These are phyloP conservation scores for Lacanobia wlatinum DNA, from an alignment of 2,888 invertebrate species.

Conservation along the genomic window DNA sequence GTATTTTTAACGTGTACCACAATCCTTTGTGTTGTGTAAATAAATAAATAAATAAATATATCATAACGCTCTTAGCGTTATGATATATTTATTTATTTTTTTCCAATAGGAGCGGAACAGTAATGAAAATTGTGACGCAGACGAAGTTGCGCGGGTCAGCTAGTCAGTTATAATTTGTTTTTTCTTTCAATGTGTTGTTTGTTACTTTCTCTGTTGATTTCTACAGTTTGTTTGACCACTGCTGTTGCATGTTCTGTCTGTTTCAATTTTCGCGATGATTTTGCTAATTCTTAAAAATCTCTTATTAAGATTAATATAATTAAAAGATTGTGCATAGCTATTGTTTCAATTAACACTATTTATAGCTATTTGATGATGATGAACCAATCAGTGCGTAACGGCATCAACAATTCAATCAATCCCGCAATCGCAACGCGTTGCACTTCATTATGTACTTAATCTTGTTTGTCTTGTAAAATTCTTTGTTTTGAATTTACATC, in stretches of 20 bases:
- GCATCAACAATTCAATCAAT: conserved; percentile 58
- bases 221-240: conserved; percentile 27
- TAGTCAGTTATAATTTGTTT: neutral
- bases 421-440: conserved; percentile 37
- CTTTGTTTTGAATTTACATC: conserved; percentile 23
- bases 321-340: conserved; percentile 16
- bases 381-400: conserved; percentile 60
- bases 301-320: conserved; percentile 29
- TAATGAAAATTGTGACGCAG: too few relatives aligned
- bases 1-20: too few relatives aligned
- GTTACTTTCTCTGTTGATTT: conserved; percentile 40
- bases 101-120: too few relatives aligned
- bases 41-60: too few relatives aligned
- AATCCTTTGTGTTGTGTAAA: too few relatives aligned
- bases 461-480: conserved; percentile 37
- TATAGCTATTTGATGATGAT: conserved; percentile 47
- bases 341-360: conserved; percentile 53
- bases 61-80: too few relatives aligned
- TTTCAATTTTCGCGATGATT: conserved; percentile 24
- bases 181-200: conserved; percentile 9
- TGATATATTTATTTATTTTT: too few relatives aligned
- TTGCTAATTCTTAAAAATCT: conserved; percentile 12
- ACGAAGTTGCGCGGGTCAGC: too few relatives aligned
- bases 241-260: conserved; percentile 44
- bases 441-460: conserved; percentile 46